A percentile compares a stretch with the other conserved stretches of the same genome.
Evolutionary conservation across 2,888 invertebrate species (phyloP).

Genomic region (Hydraecia micacea): DNA sequence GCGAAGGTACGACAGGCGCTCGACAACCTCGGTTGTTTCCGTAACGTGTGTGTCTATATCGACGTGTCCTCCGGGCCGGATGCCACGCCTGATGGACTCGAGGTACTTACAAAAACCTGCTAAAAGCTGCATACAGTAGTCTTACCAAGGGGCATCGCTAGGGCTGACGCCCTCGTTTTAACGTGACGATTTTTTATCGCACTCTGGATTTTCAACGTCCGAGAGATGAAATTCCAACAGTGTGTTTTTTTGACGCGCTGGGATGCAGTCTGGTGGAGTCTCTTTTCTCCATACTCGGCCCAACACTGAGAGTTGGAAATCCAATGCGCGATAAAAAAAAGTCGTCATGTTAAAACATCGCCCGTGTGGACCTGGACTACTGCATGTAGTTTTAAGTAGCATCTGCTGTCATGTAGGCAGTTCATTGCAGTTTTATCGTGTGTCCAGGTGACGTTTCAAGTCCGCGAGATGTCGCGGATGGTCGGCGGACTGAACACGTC

Average conservation of each 20-base stretch:
- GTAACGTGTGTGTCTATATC: conserved; percentile 95
- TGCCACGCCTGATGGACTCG: conserved; percentile 94
- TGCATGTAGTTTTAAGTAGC: neutral
- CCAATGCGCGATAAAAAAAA: neutral
- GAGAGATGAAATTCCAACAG: no score
- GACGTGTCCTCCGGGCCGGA: conserved; percentile 95
- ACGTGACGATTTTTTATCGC: neutral
- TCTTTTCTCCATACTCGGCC: neutral
- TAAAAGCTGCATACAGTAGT: neutral
- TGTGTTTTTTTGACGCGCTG: no score
- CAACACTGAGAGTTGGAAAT: neutral
- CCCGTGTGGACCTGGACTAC: no score
- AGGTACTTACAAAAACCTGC: conserved; percentile 85
- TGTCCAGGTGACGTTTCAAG: conserved; percentile 95
- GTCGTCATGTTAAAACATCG: no score
- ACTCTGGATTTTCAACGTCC: neutral
- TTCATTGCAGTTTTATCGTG: neutral
- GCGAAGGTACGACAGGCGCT: conserved; percentile 94
- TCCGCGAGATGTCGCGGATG: conserved; percentile 94
- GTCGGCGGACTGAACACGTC: conserved; percentile 96
- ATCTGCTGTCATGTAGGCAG: neutral
- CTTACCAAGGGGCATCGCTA: neutral
- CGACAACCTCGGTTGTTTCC: conserved; percentile 96
- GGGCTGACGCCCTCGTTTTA: neutral
- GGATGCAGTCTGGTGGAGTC: neutral